Base-by-base conservation (phyloP, 92 coral and sea anemone species). In the Palythoa caribaeorum region DNA sequence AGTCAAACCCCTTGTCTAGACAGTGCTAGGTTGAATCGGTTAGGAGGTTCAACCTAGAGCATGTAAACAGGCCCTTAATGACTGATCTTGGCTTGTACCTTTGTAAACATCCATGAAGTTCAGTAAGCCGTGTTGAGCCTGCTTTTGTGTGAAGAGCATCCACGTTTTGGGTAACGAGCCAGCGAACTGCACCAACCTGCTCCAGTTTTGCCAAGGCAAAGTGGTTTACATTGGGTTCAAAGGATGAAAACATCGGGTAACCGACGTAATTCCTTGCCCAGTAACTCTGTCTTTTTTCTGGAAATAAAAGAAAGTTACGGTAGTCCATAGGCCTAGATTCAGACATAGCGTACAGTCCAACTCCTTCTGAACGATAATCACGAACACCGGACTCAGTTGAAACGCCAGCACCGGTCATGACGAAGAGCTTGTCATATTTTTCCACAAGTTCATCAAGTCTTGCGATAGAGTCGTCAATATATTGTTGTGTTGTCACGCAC, bases 211-310 rank as follows among this genome's bases (percentile, higher is more conserved):
- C 94, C 65, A 97, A 57, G 3, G 97, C 96, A 70, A 85, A 88
- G 78, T 97, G 99, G 37, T 92, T 94, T 1, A 47, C 73, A 78
- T 95, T 97, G 6, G 99, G 99, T 44, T 92, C 80, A 11, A 91
- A 93, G 50, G 96, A 85, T 7, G 96, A 93, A 86, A 97, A 97
- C 48, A 91, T 92, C 10, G 92, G 90, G 98, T 98, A 97, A 7
- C 98, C 99, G 68, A 91, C 98, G 13, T 92, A 97, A 78, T 97
- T 97, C 73, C 99, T 90, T 3, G 99, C 98, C 99, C 99, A 97
- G 71, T 97, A 95, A 69, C 98, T 84, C 83, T 83, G 91, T 39
- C 98, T 94, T 21, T 83, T 93, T 19, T 66, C 83, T 17, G 94
- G 91, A 52, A 94, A 92, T 20, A 89, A 88, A 3, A 97, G 88